Evolutionary conservation across 2,113 vertebrate species (phyloP).

Genomic region (Apodemus speciosus): DNA sequence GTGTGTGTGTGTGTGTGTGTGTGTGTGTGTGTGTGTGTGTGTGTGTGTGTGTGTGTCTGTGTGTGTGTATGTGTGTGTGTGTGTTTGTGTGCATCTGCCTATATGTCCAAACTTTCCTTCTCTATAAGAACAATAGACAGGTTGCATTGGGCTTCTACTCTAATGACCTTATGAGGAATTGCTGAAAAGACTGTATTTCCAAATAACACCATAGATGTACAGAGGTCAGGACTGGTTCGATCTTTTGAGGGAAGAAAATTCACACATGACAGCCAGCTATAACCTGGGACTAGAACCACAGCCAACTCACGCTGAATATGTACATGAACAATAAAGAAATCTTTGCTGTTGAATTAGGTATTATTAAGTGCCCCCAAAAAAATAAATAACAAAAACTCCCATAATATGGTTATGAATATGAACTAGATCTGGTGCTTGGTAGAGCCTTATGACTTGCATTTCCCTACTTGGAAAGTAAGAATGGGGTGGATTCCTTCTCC

Average conservation of each 20-base stretch:
- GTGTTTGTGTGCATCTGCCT: background rate
- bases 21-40: too few species aligned
- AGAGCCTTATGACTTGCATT: background rate
- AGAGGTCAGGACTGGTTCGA: background rate
- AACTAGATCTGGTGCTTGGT: background rate
- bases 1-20: too few species aligned
- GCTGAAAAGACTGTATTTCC: background rate
- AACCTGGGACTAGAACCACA: background rate
- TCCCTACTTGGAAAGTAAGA: background rate
- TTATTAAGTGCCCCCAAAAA: background rate
- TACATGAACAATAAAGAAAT: background rate
- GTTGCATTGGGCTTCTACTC: background rate
- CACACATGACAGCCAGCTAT: background rate
- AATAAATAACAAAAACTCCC: background rate
- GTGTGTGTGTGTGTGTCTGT: too few species aligned
- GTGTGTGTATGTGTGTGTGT: too few species aligned
- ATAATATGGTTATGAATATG: background rate
- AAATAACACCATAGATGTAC: background rate
- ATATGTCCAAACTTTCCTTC: background rate
- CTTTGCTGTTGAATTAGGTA: background rate
- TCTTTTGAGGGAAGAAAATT: background rate
- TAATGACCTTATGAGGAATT: background rate
- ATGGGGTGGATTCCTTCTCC: background rate
- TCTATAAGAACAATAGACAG: background rate
- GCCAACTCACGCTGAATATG: fast-evolving